Base-by-base conservation (phyloP, 2,113 vertebrate genomes). In the Corythornis cristatus region DNA sequence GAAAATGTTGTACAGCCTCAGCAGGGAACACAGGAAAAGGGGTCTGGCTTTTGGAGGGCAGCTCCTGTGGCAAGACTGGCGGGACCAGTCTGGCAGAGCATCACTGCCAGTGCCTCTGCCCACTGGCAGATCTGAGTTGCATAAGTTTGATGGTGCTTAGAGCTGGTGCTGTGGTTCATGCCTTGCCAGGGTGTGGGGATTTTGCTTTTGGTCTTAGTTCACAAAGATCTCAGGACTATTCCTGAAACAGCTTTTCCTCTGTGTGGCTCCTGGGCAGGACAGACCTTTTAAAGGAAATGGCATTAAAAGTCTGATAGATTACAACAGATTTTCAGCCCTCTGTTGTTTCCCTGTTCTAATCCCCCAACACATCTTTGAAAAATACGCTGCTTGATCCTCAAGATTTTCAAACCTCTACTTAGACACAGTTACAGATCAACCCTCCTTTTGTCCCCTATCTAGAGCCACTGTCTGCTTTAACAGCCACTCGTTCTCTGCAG, bases 21-120 rank as follows among this genome's bases (percentile, higher is more conserved):
- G 1, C 4, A 51, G 35, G 42, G n/a, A 8, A 45, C 7, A 4
- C 2, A 2, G 68, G 16, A 17, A 23, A 58, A 64, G 19, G 58
- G 4, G 6, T 58, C 87, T 57, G 37, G 54, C 37, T 81, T 0
- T 25, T n/a, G 37, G 50, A 17, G 31, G 45, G 50, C 77, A 78
- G 50, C 50, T 74, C 15, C 43, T 45, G 9, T 50, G 43, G 18
- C 0, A 6, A 71, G 51, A 26, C 11, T 26, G 9, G 12, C 65
- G 26, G 29, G 11, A n/a, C 6, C 21, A 26, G 26, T 33, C 50
- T 78, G 77, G 40, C 61, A 60, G 35, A 56, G 23, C 46, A 37
- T 62, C 0, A 0, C 11, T 72, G 35, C 21, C 14, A 64, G 46
- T 1, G 1, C 23, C 17, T 61, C 73, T 66, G 53, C 18, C 62